Base-by-base conservation (phyloP, 1,140 invertebrate genomes). In the Sminthurides bifidus region DNA sequence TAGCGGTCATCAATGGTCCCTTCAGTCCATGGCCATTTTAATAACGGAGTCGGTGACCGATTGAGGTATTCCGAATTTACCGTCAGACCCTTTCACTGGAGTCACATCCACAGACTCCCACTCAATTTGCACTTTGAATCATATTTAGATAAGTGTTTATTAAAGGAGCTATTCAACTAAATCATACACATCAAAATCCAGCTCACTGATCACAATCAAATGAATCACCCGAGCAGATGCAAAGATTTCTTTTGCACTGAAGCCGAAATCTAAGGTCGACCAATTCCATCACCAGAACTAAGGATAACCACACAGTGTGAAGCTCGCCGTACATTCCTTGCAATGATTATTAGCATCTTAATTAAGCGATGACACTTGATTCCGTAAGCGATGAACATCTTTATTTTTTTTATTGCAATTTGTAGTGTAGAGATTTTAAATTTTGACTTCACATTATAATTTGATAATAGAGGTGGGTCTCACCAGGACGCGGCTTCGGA, bases 81-180 rank as follows among this genome's bases (percentile, higher is more conserved):
- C 95, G 81, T 98, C 93, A 37, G 90, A 83, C 14, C 91, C 91
- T 76, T 83, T 84, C 4, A 99, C 94, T 64, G 96, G 94, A 52
- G 93, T 98, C 12, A 99, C 96, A 78, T 99, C 95, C 2, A 98
- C 96, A 49, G 84, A 76, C 73, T 98, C 95, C 96, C 96, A 99
- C 70, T 91, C 84, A 67, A 99, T 92, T 10, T 96, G 96, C 14
- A 94, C 83, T 83, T 86, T 48, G 27, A 14, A 44, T 44, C 41
- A 44, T n/a, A n/a, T 19, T 30, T 15, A 26, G 8, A 54, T 30
- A 26, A 6, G 10, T 26, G 38, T 49, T 3, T 8, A 50, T 24
- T 8, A 3, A 30, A 24, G n/a, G n/a, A n/a, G n/a, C n/a, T n/a
- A n/a, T n/a, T n/a, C n/a, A n/a, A n/a, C n/a, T n/a, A n/a, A n/a